Conservation (phyloP, 2,888 invertebrate species). For the Zaprionus bogoriensis region DNA sequence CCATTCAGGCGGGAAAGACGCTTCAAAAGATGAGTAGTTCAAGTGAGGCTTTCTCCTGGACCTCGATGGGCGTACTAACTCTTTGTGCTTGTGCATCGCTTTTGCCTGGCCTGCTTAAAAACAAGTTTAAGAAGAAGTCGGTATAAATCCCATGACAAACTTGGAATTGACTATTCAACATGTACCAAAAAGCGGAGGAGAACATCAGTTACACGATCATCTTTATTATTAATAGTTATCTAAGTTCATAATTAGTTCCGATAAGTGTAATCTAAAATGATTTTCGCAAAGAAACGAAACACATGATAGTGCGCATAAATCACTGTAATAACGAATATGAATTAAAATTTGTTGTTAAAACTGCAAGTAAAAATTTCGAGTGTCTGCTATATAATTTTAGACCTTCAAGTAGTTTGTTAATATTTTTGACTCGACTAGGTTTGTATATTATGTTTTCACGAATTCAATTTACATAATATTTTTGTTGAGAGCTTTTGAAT, state of each 20-base stretch:
- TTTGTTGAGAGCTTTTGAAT: constrained; percentile 73
- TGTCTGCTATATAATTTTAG: neutral
- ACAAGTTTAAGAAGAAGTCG: constrained; percentile 85
- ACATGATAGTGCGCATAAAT: neutral
- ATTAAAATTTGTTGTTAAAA: too few relatives aligned
- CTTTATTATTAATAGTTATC: constrained; percentile 18
- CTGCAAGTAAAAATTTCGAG: neutral
- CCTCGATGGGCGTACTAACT: constrained; percentile 90
- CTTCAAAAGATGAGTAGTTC: constrained; percentile 95
- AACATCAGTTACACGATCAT: constrained; percentile 1
- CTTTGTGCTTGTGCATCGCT: constrained; percentile 92
- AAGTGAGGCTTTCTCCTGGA: constrained; percentile 93
- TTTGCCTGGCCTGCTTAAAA: constrained; percentile 93
- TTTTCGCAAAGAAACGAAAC: constrained; percentile 38
- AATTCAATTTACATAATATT: too few relatives aligned
- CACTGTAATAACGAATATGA: neutral
- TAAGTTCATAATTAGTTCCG: constrained; percentile 1
- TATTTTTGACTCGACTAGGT: too few relatives aligned
- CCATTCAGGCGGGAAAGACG: constrained; percentile 98
- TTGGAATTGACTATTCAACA: neutral
- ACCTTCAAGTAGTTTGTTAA: too few relatives aligned
- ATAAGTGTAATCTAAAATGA: constrained; percentile 7
- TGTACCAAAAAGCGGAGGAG: constrained; percentile 37
- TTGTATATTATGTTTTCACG: neutral
- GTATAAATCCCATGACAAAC: constrained; percentile 40